These are phyloP conservation scores for Phalacrocorax aristotelis DNA, from an alignment of 2,113 vertebrate species.

Conservation along the genomic window DNA sequence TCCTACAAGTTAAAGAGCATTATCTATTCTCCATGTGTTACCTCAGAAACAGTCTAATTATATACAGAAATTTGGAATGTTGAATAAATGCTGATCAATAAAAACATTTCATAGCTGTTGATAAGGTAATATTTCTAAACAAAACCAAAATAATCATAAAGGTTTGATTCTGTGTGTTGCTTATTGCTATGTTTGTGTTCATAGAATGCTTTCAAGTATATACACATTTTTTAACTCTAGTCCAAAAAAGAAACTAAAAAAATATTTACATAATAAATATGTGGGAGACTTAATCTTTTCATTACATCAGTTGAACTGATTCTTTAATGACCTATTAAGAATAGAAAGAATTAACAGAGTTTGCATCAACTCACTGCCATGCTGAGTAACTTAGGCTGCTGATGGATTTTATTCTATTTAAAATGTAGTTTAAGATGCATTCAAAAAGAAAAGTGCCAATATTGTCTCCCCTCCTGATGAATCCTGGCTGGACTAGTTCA, in stretches of 20 bases:
- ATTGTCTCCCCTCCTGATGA: neutral
- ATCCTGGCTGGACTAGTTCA: neutral
- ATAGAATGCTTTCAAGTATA: slow-evolving; percentile 81
- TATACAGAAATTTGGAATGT: slow-evolving; percentile 91
- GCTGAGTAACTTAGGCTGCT: slow-evolving; percentile 22
- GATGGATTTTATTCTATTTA: slow-evolving; percentile 30
- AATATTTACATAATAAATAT: slow-evolving; percentile 84
- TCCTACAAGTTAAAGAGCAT: slow-evolving; percentile 65
- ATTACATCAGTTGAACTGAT: slow-evolving; percentile 60
- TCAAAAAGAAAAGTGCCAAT: slow-evolving; percentile 30
- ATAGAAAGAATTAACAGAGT: slow-evolving; percentile 26
- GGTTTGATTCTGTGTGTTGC: slow-evolving; percentile 76
- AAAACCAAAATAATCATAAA: slow-evolving; percentile 61
- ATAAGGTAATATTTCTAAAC: slow-evolving; percentile 71
- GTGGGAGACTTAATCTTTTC: slow-evolving; percentile 66
- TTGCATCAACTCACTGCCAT: slow-evolving; percentile 30
- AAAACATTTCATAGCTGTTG: slow-evolving; percentile 76
- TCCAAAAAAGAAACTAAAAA: slow-evolving; percentile 69
- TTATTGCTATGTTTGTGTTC: slow-evolving; percentile 86
- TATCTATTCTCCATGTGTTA: slow-evolving; percentile 84
- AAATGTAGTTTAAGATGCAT: slow-evolving; percentile 42
- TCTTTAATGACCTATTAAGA: slow-evolving; percentile 62
- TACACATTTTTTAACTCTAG: slow-evolving; percentile 77
- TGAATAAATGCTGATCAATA: slow-evolving; percentile 81
- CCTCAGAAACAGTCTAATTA: slow-evolving; percentile 84